Base-by-base conservation (phyloP, 2,888 invertebrate genomes). In the Parelbella ahira region DNA sequence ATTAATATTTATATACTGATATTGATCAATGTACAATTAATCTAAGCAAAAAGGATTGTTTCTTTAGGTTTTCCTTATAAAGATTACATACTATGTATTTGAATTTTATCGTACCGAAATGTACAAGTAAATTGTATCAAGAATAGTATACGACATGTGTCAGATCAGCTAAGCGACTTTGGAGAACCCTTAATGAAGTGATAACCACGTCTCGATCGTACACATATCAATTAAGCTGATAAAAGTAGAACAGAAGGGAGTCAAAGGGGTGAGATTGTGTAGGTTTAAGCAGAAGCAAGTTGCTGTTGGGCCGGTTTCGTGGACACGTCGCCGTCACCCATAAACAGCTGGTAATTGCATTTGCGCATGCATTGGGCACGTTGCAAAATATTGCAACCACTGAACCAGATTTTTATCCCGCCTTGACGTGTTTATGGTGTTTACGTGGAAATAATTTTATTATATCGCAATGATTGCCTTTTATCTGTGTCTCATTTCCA, bases 341-440 rank as follows among this genome's bases (percentile, higher is more conserved):
- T 60, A 62, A 63, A 65, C 49, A 59, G 56, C 15, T 7, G 41
- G 27, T 34, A 41, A 41, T 41, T 41, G 41, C 53, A 42, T 48
- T 53, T 49, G 49, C 43, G 47, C 51, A 67, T 64, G 62, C 50
- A 68, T 66, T 60, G 54, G 44, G 60, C 46, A 49, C 61, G 38
- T 46, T 47, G 50, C 58, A 57, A 63, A 63, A 63, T 57, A 42
- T 23, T 36, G 28, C 36, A 39, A 19, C 18, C 32, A 30, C 50
- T 55, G 52, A 48, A 54, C 49, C 48, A 41, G 50, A 54, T 54
- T 54, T 56, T 50, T 49, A 52, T 50, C 42, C 42, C 21, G 11
- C 23, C 9, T 7, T 15, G 34, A 29, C 37, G 21, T 48, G 39
- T 52, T 56, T 53, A 51, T 48, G 47, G 45, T 37, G 24, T 42